Evolutionary conservation across 2,113 vertebrate species (phyloP).

Genomic region (Anarrhichthys ocellatus): DNA sequence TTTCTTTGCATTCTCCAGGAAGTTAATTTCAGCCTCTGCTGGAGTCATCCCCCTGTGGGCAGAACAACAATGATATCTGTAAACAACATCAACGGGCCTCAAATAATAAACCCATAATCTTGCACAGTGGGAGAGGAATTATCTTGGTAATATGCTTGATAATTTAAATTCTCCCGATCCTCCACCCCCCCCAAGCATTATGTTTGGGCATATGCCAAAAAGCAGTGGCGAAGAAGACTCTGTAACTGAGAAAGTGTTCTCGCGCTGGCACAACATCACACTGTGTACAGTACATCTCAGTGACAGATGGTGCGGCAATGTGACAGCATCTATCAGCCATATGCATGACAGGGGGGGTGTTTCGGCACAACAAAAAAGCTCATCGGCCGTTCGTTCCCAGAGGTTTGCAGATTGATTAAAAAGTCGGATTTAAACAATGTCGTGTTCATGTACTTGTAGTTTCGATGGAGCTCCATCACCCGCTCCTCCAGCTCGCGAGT

Average conservation of each 20-base stretch:
- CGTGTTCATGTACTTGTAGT: constrained; percentile 88
- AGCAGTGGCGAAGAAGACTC: constrained; percentile 9
- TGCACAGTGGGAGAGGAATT: constrained; percentile 17
- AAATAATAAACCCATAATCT: constrained; percentile 42
- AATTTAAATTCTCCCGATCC: constrained; percentile 27
- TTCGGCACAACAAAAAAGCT: constrained; percentile 3
- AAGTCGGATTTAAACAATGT: constrained; percentile 17
- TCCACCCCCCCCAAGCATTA: neutral
- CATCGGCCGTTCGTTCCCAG: neutral
- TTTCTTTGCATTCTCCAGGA: constrained; percentile 99
- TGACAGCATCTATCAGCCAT: constrained; percentile 34
- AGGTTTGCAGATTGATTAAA: constrained; percentile 10
- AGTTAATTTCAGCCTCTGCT: constrained; percentile 97
- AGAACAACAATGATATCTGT: constrained; percentile 48
- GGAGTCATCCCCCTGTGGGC: constrained; percentile 93
- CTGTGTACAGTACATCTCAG: constrained; percentile 27
- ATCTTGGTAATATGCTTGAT: constrained; percentile 29
- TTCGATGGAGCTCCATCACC: constrained; percentile 97
- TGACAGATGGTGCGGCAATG: constrained; percentile 48
- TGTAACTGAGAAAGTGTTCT: constrained; percentile 34
- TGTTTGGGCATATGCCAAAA: constrained; percentile 35
- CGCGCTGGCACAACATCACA: constrained; percentile 16
- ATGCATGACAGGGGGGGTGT: constrained; percentile 10
- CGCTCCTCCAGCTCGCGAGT: constrained; percentile 96
- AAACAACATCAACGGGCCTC: constrained; percentile 44